Percentiles rank a stretch among this genome's conserved stretches.
Conservation (phyloP, 2,888 invertebrate genomes). For the Nomada ruficornis region DNA sequence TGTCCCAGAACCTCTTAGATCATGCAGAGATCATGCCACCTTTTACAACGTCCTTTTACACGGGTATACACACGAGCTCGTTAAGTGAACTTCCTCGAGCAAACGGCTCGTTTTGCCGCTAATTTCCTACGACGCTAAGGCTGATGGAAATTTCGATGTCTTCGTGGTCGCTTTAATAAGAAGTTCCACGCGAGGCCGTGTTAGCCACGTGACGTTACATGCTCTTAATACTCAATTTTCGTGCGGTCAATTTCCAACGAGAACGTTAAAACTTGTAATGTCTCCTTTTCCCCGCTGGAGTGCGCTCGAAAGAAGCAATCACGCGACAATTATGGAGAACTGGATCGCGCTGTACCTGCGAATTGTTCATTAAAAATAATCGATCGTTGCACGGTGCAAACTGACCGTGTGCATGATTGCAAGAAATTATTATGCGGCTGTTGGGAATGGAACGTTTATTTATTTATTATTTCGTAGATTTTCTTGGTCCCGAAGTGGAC, state of each 20-base stretch:
- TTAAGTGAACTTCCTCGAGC: slow-evolving; percentile 31
- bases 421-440: background rate
- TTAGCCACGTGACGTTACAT: slow-evolving; percentile 49
- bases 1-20: slow-evolving; percentile 1
- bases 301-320: slow-evolving; percentile 37
- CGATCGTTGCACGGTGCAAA: background rate
- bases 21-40: slow-evolving; percentile 1
- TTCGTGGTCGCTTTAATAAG: slow-evolving; percentile 44
- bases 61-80: slow-evolving; percentile 11
- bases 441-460: background rate
- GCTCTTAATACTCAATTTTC: slow-evolving; percentile 55
- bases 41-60: slow-evolving; percentile 19
- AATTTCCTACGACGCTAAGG: slow-evolving; percentile 36
- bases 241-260: slow-evolving; percentile 48
- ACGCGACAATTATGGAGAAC: background rate
- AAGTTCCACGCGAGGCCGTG: slow-evolving; percentile 44
- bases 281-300: slow-evolving; percentile 5
- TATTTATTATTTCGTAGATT: background rate
- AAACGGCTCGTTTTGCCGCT: slow-evolving; percentile 41
- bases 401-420: background rate
- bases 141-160: slow-evolving; percentile 46
- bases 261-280: slow-evolving; percentile 37
- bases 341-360: background rate
- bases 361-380: slow-evolving; percentile 11
- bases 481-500: no score